Evolutionary conservation across 37 sponge, comb jelly and placozoan genomes (phyloP), one percentile per base, ranked within the genome.

Genomic region (Amphimedon queenslandica): DNA sequence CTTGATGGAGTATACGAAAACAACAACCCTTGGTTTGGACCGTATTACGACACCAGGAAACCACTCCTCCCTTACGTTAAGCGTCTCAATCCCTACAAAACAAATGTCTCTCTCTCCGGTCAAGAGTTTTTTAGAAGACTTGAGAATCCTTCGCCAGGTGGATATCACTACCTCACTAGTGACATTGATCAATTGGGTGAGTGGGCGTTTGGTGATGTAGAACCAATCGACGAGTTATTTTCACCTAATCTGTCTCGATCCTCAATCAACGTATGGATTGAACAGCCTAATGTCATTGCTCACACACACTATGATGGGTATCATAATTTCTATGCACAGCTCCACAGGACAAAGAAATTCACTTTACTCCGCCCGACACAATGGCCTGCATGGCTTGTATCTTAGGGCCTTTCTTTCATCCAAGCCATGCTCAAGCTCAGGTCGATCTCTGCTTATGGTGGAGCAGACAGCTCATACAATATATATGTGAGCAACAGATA

Each of bases 221-320:
- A 86, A 30, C 92, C 92, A 13, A 53, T 90, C 0, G 51, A 63
- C 10, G 96, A 95, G 63, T 81, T 95, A 11, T 63, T 91, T 13
- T 25, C 53, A 33, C 78, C 87, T 21, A 94, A 94, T 61, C 91
- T 88, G 0, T 71, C 37, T 29, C 65, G 40, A 18, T 83, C 91
- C 1, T 94, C 91, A 13, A 64, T 90, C 64, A 94, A 94, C 53
- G 84, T 77, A 0, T 94, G 95, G 95, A 90, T 94, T 20, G 95
- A 91, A 10, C 91, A 90, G 58, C 87, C 95, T 58, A 55, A 79
- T 53, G 95, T 94, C 13, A 86, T 94, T 43, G 95, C 91, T 40
- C 95, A 94, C 75, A 87, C 87, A 47, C 95, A 94, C 67, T 94
- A 90, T 42, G 95, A 94, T 60, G 91, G 95, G n/a, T 94, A 94